phyloP scores from a whole-genome alignment of 2,113 vertebrate genomes.

The Cyanoderma ruficeps region DNA sequence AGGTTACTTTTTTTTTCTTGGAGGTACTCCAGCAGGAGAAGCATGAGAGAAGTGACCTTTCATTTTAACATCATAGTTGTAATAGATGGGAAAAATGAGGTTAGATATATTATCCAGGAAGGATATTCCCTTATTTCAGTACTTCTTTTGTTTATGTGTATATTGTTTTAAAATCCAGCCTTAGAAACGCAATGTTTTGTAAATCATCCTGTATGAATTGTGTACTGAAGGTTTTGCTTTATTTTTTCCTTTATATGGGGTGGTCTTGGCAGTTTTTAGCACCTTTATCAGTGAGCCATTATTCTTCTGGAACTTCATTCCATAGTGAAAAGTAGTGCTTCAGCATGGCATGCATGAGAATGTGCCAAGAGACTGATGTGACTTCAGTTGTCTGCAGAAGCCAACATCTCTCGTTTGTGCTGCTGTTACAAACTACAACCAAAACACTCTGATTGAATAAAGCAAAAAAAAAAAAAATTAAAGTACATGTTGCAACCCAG shows the following conservation, averaged over 20 bases:
- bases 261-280: not conserved
- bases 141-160: not conserved
- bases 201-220: not conserved
- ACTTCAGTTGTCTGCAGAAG: not conserved
- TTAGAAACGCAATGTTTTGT: not conserved
- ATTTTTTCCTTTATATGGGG: not conserved
- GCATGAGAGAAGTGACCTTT: not conserved
- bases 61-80: not conserved
- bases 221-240: not conserved
- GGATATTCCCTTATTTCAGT: slow-evolving; percentile 5
- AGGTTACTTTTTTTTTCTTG: not conserved
- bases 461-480: not conserved
- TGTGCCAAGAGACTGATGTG: not conserved
- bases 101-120: not conserved
- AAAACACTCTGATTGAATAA: not conserved
- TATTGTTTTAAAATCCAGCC: slow-evolving; percentile 4
- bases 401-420: not conserved
- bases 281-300: not conserved
- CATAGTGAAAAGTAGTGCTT: not conserved
- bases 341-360: not conserved
- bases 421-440: not conserved
- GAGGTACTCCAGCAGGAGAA: not conserved
- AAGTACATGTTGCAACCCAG: not conserved
- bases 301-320: not conserved
- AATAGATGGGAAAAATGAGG: not conserved